A percentile compares a stretch with the other conserved stretches of the same genome.
phyloP scores from a whole-genome alignment of 2,113 vertebrate species.

The Ptilonorhynchus violaceus region DNA sequence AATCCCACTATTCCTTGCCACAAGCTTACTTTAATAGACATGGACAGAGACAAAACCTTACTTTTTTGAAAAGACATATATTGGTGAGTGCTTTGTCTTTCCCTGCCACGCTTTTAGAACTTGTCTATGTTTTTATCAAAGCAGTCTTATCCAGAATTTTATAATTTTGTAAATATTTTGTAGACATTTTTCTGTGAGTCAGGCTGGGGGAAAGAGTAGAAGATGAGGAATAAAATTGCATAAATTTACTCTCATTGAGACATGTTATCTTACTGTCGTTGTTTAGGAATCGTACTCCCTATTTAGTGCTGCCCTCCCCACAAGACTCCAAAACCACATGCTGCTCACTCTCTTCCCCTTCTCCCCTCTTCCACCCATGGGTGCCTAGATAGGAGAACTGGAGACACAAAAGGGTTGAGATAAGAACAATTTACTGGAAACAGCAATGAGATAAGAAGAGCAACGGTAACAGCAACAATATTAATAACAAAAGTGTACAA shows the following conservation, averaged over 20 bases:
- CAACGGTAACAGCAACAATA: not conserved
- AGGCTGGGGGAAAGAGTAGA: not conserved
- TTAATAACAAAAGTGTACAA: not conserved
- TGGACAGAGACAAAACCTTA: not conserved
- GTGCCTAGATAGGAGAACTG: accelerated
- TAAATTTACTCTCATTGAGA: not conserved
- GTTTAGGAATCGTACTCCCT: not conserved
- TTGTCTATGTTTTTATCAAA: not conserved
- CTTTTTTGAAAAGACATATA: not conserved
- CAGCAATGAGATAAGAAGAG: not conserved
- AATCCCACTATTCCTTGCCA: not conserved
- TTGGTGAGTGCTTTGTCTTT: not conserved
- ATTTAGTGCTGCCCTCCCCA: not conserved
- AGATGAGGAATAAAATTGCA: not conserved
- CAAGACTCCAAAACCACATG: accelerated
- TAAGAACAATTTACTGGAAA: not conserved
- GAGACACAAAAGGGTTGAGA: not conserved
- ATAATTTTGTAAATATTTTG: not conserved
- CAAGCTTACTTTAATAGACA: not conserved
- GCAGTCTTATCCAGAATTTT: not conserved
- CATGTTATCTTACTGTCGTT: accelerated
- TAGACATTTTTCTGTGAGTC: not conserved
- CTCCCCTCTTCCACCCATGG: not conserved
- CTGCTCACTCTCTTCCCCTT: not conserved
- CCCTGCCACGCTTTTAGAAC: not conserved